These are phyloP conservation scores for Corapipo altera DNA, from an alignment of 2,113 vertebrate species.

Conservation along the genomic window DNA sequence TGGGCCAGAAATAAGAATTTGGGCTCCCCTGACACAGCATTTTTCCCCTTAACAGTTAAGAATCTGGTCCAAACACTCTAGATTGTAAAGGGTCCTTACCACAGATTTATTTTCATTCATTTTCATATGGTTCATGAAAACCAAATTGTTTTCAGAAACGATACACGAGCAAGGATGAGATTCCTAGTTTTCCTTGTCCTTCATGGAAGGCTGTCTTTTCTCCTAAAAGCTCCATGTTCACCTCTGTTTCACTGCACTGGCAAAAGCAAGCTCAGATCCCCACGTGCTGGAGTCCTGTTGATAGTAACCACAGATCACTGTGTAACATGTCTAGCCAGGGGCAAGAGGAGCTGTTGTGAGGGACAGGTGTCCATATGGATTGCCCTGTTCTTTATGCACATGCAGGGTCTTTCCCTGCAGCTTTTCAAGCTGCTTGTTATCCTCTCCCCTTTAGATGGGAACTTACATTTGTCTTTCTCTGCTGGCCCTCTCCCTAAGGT, in stretches of 20 bases:
- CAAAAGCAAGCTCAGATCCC: background rate
- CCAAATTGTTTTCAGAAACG: background rate
- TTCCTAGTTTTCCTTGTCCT: background rate
- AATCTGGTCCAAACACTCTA: background rate
- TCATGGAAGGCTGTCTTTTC: background rate
- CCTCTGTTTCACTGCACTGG: background rate
- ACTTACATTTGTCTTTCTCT: background rate
- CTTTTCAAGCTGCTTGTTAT: conserved; percentile 12
- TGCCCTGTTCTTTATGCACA: background rate
- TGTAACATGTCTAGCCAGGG: background rate
- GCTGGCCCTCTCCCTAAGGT: background rate
- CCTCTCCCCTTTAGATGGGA: background rate
- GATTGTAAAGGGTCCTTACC: background rate
- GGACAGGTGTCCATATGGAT: background rate
- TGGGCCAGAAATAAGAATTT: background rate
- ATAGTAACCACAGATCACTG: background rate
- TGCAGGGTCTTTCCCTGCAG: background rate
- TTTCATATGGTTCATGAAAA: background rate
- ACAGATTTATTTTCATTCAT: background rate
- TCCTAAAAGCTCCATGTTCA: background rate
- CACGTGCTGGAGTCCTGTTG: background rate
- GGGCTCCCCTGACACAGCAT: background rate
- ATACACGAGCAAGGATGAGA: background rate
- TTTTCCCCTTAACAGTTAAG: background rate
- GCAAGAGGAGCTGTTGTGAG: background rate